Conservation (phyloP, 1,140 invertebrate genomes). For the Bombus superbus region DNA sequence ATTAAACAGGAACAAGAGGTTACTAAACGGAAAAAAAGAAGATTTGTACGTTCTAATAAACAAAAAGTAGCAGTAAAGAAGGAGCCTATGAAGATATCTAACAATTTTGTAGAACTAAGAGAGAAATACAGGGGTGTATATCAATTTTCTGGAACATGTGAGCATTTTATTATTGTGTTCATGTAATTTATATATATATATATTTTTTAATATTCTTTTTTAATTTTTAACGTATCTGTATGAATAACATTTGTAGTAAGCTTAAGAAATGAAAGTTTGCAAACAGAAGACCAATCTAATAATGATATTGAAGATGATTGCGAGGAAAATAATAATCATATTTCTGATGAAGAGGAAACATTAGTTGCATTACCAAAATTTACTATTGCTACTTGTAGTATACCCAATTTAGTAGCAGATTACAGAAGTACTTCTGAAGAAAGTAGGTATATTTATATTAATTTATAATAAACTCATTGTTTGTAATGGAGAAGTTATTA, state of each 20-base stretch:
- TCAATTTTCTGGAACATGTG: constrained; percentile 75
- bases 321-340: constrained; percentile 29
- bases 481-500: background rate
- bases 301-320: background rate
- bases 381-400: background rate
- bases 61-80: constrained; percentile 59
- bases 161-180: constrained; percentile 42
- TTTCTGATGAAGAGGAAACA: constrained; percentile 70
- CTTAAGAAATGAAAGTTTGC: constrained; percentile 3
- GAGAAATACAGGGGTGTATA: constrained; percentile 71
- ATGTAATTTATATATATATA: background rate
- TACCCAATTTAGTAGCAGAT: constrained; percentile 72
- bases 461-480: background rate
- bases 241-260: constrained; percentile 16
- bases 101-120: background rate
- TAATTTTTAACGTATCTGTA: background rate
- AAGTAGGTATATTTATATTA: constrained; percentile 54
- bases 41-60: constrained; percentile 14
- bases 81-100: constrained; percentile 19
- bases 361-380: background rate
- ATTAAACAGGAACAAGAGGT: constrained; percentile 79
- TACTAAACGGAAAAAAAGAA: constrained; percentile 50
- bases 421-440: constrained; percentile 75
- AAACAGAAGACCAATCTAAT: constrained; percentile 1
- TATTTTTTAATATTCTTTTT: background rate